A percentile compares a stretch with the other conserved stretches of the same genome.
Evolutionary conservation across 1,140 invertebrate genomes (phyloP).

Genomic region (Leptinotarsa defecta): DNA sequence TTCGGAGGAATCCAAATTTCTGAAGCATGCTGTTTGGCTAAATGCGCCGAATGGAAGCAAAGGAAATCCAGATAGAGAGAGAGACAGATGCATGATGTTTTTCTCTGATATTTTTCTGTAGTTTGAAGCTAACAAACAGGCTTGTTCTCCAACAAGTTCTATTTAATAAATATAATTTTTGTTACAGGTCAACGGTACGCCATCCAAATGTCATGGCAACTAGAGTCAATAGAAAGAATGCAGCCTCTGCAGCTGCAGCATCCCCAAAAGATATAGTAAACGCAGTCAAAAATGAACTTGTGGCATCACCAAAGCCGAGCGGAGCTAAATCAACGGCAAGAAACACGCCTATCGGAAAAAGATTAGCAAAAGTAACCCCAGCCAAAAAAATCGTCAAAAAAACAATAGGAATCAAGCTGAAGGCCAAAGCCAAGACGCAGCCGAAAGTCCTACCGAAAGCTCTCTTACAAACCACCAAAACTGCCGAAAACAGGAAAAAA

Average conservation of each 20-base stretch:
- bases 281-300: constrained; percentile 28
- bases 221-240: constrained; percentile 52
- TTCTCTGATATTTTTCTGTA: too few relatives aligned
- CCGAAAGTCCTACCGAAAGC: constrained; percentile 48
- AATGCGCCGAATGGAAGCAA: too few relatives aligned
- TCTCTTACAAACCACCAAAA: constrained; percentile 45
- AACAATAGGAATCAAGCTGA: constrained; percentile 43
- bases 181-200: not conserved
- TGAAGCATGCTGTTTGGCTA: too few relatives aligned
- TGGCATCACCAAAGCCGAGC: not conserved
- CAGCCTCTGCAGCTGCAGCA: constrained; percentile 20
- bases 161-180: not conserved
- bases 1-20: too few relatives aligned
- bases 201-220: constrained; percentile 55
- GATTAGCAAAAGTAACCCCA: constrained; percentile 37
- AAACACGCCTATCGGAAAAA: constrained; percentile 33
- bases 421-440: constrained; percentile 45
- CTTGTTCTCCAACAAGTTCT: too few relatives aligned
- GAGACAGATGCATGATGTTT: too few relatives aligned
- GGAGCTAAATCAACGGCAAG: constrained; percentile 6
- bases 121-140: too few relatives aligned
- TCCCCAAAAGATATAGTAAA: constrained; percentile 36
- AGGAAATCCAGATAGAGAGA: too few relatives aligned
- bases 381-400: constrained; percentile 38
- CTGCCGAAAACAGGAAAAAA: constrained; percentile 45